These are phyloP conservation scores for Crambe crambe DNA, from an alignment of 37 sponge, comb jelly and placozoan genomes.

Conservation along the genomic window DNA sequence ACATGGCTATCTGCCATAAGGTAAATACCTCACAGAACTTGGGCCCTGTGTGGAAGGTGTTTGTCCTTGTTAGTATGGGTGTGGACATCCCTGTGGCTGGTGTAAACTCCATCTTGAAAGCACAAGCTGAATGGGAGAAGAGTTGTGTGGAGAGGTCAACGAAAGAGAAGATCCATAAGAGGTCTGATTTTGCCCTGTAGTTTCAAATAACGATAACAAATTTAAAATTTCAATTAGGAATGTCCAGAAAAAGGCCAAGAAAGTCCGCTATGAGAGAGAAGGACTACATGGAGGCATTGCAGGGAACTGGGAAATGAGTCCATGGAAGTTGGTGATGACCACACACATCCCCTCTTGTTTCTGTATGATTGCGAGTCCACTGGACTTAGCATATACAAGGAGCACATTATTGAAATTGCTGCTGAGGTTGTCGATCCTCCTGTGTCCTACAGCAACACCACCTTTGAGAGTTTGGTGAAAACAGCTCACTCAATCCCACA, in stretches of 20 bases:
- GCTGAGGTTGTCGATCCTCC: constrained; percentile 29
- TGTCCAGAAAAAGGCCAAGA: constrained; percentile 3
- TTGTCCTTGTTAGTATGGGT: too few relatives aligned
- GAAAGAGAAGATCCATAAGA: too few relatives aligned
- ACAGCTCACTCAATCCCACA: constrained; percentile 18
- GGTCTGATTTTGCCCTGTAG: neutral
- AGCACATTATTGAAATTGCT: constrained; percentile 42
- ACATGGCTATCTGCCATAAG: constrained; percentile 13
- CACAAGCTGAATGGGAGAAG: too few relatives aligned
- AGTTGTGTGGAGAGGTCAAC: too few relatives aligned
- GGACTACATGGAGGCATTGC: neutral
- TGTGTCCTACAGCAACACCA: constrained; percentile 3
- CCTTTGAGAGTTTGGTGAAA: constrained; percentile 32
- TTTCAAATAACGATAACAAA: neutral
- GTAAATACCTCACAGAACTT: too few relatives aligned
- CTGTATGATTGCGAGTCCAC: constrained; percentile 51
- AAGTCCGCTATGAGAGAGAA: neutral
- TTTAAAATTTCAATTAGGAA: neutral
- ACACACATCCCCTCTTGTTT: constrained; percentile 24
- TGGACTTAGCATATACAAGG: constrained; percentile 37
- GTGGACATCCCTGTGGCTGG: too few relatives aligned
- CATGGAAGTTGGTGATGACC: neutral
- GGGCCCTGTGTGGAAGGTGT: too few relatives aligned
- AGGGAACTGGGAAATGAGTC: neutral
- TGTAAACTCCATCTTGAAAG: too few relatives aligned